A percentile compares a stretch with the other conserved stretches of the same genome.
Evolutionary conservation across 2,113 vertebrate species (phyloP).

Genomic region (Pelmatolapia mariae): DNA sequence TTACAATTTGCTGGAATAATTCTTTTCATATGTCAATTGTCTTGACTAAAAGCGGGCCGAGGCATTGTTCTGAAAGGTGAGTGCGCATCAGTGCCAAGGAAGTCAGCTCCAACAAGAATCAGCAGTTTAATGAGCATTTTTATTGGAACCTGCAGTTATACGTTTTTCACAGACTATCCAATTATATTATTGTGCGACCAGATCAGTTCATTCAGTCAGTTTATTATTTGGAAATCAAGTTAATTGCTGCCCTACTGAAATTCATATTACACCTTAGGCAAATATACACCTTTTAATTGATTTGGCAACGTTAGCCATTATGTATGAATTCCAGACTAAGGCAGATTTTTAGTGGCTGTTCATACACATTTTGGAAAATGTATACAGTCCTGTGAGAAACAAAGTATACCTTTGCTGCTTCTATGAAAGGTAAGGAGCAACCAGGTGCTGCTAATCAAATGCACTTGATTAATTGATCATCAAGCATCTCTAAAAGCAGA

Average conservation of each 20-base stretch:
- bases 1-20: neutral
- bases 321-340: neutral
- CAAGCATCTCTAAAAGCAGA: neutral
- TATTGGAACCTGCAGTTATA: neutral
- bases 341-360: neutral
- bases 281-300: neutral
- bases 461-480: neutral
- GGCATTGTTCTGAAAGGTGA: neutral
- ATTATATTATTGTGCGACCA: neutral
- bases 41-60: neutral
- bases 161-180: neutral
- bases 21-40: neutral
- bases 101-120: constrained; percentile 11
- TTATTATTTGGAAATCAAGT: neutral
- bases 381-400: neutral
- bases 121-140: neutral
- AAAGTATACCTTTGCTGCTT: neutral
- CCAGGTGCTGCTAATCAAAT: neutral
- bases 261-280: neutral
- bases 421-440: neutral
- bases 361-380: neutral
- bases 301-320: neutral
- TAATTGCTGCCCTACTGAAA: neutral
- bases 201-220: neutral
- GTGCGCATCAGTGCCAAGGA: neutral